A percentile compares a stretch with the other conserved stretches of the same genome.
phyloP scores from a whole-genome alignment of 2,888 invertebrate species.

The Pilophorus perplexus region DNA sequence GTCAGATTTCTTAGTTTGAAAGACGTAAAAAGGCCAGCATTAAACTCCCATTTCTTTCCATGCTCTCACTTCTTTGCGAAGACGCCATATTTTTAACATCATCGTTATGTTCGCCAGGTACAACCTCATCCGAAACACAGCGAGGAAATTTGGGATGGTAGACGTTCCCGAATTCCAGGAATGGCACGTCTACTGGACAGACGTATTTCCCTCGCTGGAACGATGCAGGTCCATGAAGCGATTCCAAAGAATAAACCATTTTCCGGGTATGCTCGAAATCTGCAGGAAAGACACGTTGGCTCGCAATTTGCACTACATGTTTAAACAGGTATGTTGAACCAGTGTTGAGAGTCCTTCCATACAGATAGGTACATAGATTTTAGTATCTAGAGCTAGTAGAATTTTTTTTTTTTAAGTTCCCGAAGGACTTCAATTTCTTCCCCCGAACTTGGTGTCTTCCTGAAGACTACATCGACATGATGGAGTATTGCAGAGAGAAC shows the following conservation, averaged over 20 bases:
- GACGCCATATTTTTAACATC: no score
- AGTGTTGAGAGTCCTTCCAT: no score
- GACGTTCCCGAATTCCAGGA: conserved; percentile 67
- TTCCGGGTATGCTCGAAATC: conserved; percentile 85
- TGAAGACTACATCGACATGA: conserved; percentile 57
- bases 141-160: conserved; percentile 68
- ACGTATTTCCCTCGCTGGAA: conserved; percentile 80
- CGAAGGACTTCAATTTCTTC: conserved; percentile 86
- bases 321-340: no score
- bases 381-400: no score
- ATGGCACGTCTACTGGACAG: conserved; percentile 92
- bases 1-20: no score
- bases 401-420: no score
- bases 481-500: conserved; percentile 66
- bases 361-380: no score
- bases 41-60: no score
- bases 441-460: conserved; percentile 90
- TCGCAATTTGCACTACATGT: conserved; percentile 85
- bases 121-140: conserved; percentile 61
- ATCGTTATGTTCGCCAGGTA: no score
- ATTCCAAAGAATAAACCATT: conserved; percentile 84
- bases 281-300: conserved; percentile 87
- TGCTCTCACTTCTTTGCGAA: no score
- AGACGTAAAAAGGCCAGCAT: no score
- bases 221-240: conserved; percentile 87